phyloP scores from a whole-genome alignment of 2,888 invertebrate species.

The Baccha elongata region DNA sequence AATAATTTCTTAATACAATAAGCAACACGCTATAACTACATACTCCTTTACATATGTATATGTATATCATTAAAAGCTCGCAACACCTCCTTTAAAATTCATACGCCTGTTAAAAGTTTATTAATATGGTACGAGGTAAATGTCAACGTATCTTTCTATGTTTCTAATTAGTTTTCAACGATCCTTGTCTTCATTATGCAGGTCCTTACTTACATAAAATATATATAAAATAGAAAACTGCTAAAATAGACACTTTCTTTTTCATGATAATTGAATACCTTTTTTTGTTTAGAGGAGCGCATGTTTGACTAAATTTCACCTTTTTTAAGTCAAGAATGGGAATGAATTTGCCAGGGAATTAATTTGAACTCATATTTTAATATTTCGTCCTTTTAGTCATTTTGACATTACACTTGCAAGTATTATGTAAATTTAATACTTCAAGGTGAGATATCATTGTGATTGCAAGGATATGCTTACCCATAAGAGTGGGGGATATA shows the following conservation, averaged over 20 bases:
- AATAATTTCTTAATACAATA: too few species aligned
- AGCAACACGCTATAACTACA: too few species aligned
- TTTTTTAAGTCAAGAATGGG: background rate
- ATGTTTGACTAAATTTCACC: background rate
- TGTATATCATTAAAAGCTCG: too few species aligned
- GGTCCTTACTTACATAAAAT: conserved; percentile 25
- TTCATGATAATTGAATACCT: background rate
- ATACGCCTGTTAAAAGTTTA: background rate
- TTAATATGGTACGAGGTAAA: conserved; percentile 26
- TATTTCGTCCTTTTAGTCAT: background rate
- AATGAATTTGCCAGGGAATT: conserved; percentile 42
- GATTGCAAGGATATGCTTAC: too few species aligned
- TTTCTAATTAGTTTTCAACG: conserved; percentile 37
- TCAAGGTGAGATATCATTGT: background rate
- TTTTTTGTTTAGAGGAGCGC: background rate
- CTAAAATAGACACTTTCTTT: background rate
- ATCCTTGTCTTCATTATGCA: conserved; percentile 42
- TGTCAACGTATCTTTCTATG: conserved; percentile 17
- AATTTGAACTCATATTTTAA: conserved; percentile 54
- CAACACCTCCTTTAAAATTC: too few species aligned
- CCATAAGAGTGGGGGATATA: too few species aligned
- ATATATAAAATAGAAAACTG: background rate
- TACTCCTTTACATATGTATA: too few species aligned
- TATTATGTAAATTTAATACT: background rate
- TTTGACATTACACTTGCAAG: background rate